These are phyloP conservation scores for Gallinago media DNA, from an alignment of 2,113 vertebrate species.

Conservation along the genomic window DNA sequence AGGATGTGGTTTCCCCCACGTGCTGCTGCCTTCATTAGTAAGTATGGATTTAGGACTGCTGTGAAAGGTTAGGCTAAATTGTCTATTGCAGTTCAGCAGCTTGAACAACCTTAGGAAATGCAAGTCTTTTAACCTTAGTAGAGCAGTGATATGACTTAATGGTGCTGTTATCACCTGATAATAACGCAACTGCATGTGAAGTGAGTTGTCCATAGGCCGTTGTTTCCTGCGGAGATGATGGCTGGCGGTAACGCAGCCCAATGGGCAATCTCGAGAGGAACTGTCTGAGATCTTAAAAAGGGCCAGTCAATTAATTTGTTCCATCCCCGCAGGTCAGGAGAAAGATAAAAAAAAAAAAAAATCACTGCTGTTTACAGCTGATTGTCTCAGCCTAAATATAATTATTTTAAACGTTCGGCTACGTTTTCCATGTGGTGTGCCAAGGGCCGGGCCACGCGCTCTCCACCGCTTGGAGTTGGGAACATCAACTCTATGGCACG, in stretches of 20 bases:
- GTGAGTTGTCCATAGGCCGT: slow-evolving; percentile 30
- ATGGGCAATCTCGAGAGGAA: slow-evolving; percentile 16
- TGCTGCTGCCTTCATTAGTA: slow-evolving; percentile 44
- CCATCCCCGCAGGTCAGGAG: background rate
- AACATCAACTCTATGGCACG: fast-evolving
- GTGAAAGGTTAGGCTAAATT: slow-evolving; percentile 58
- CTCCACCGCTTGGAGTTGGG: fast-evolving
- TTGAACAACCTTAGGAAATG: slow-evolving; percentile 38
- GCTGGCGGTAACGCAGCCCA: background rate
- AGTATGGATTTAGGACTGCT: slow-evolving; percentile 64
- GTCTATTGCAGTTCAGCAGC: slow-evolving; percentile 23
- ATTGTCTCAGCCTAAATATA: background rate
- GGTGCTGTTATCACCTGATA: slow-evolving; percentile 55
- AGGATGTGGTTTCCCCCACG: background rate
- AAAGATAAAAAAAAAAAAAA: slow-evolving; percentile 4
- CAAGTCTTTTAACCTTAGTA: slow-evolving; percentile 44
- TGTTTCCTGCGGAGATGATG: slow-evolving; percentile 59
- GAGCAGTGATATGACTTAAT: slow-evolving; percentile 13
- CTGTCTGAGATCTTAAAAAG: background rate
- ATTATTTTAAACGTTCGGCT: background rate
- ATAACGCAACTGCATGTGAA: slow-evolving; percentile 38
- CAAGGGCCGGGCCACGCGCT: fast-evolving
- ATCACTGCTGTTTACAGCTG: background rate
- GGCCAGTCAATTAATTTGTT: slow-evolving; percentile 20
- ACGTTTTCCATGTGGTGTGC: background rate